Conservation (phyloP, 2,797 vertebrate species). For the Pitangus sulphuratus region DNA sequence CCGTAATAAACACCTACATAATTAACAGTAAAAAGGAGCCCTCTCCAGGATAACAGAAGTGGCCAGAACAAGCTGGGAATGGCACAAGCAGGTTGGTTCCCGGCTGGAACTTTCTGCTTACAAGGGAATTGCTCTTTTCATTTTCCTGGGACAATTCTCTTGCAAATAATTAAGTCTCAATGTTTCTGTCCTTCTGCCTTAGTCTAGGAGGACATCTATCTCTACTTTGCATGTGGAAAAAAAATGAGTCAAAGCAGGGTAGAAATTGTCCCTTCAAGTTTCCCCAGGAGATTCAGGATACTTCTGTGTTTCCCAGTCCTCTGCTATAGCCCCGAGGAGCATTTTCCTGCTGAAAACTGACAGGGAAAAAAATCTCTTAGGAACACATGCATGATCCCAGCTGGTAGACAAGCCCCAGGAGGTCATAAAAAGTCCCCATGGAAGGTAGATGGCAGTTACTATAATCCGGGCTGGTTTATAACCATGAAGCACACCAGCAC, state of each 20-base stretch:
- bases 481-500: neutral
- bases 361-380: neutral
- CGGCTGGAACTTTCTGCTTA: neutral
- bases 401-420: neutral
- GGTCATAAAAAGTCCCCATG: neutral
- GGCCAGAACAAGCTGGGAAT: neutral
- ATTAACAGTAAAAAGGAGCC: constrained; percentile 5
- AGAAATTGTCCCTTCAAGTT: neutral
- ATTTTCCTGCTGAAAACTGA: neutral
- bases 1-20: constrained; percentile 52
- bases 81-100: neutral
- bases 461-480: neutral
- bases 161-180: neutral
- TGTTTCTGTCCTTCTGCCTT: neutral
- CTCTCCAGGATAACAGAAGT: neutral
- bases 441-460: neutral
- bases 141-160: neutral
- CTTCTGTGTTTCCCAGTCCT: neutral
- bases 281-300: neutral
- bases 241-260: neutral
- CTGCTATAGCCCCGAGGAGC: neutral
- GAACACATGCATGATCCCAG: neutral
- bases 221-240: neutral
- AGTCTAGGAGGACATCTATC: neutral
- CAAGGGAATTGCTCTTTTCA: neutral